Evolutionary conservation across 1,140 invertebrate species (phyloP), one percentile per base, ranked within the genome.

Genomic region (Trichogramma pretiosum): DNA sequence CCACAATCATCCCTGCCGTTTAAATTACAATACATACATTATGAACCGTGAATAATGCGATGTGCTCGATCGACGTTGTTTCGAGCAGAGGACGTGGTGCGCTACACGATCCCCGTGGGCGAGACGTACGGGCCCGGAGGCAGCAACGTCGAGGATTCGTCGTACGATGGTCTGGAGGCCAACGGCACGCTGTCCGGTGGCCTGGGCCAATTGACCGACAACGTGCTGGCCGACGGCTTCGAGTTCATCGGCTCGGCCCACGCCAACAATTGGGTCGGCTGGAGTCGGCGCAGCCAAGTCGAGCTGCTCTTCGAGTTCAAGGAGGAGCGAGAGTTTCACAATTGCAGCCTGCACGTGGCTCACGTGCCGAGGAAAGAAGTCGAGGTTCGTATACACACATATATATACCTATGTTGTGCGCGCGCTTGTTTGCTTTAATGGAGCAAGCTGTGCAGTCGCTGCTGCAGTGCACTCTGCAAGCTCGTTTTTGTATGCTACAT

Each of bases 81-180:
- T n/a, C n/a, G 44, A 56, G 5, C 60, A 77, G 73, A 75, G 55
- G 74, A 76, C 41, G 60, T 87, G 2, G 54, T 78, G 3, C 79
- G 76, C 19, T 89, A 89, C 67, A 68, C 72, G 26, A 81, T 82
- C 56, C 79, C 81, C 0, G 75, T 78, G 52, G 82, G 80, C 13
- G 70, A 62, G 24, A 39, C 42, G 1, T 46, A 55, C 3, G 66
- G 62, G 7, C 77, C 84, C 14, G 83, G 80, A 19, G 79, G 84
- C 48, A 79, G 86, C 46, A 86, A 93, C 64, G 76, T 96, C 10
- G 84, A 84, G 41, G 94, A 98, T 65, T 80, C 82, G 51, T 89
- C 86, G 23, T 98, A 96, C 65, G 94, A 98, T 67, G 93, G 93
- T 2, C 73, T 77, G 28, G 81, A 85, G 67, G 74, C 77, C 10